Evolutionary conservation across 2,888 invertebrate species (phyloP).

Genomic region (Glyphotaelius pellucidus): DNA sequence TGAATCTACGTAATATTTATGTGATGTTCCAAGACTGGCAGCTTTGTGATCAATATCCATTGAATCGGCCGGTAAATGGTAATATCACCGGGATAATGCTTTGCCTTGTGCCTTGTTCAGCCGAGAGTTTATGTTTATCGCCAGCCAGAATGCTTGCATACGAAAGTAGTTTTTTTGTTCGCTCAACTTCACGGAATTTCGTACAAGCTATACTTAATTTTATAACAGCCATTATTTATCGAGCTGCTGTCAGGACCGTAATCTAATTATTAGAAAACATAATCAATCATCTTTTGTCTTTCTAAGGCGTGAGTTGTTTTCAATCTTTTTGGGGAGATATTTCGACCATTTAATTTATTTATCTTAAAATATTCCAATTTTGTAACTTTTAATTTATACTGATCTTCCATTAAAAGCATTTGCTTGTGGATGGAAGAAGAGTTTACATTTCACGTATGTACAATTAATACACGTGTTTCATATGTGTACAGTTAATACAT

Average conservation of each 20-base stretch:
- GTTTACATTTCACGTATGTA: too few relatives aligned
- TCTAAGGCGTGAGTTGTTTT: not conserved
- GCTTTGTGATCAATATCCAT: not conserved
- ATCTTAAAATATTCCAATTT: too few relatives aligned
- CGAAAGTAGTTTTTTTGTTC: slow-evolving; percentile 32
- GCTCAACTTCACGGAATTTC: slow-evolving; percentile 15
- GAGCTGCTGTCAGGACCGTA: not conserved
- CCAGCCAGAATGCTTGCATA: slow-evolving; percentile 19
- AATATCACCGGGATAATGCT: not conserved
- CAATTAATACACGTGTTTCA: too few relatives aligned
- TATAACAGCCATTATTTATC: slow-evolving; percentile 26
- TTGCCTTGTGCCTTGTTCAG: not conserved
- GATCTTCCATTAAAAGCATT: too few relatives aligned
- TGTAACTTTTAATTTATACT: too few relatives aligned
- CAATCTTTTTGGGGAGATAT: not conserved
- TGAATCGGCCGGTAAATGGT: not conserved
- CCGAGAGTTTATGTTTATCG: not conserved
- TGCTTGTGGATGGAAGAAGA: too few relatives aligned
- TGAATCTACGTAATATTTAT: not conserved
- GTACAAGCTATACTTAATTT: not conserved
- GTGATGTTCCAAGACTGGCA: not conserved
- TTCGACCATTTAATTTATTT: not conserved
- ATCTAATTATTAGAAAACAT: not conserved
- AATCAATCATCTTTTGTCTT: not conserved
- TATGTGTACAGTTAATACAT: too few relatives aligned